These are phyloP conservation scores for Siphonodentalium dalli DNA, from an alignment of 2,888 invertebrate species.

Conservation along the genomic window DNA sequence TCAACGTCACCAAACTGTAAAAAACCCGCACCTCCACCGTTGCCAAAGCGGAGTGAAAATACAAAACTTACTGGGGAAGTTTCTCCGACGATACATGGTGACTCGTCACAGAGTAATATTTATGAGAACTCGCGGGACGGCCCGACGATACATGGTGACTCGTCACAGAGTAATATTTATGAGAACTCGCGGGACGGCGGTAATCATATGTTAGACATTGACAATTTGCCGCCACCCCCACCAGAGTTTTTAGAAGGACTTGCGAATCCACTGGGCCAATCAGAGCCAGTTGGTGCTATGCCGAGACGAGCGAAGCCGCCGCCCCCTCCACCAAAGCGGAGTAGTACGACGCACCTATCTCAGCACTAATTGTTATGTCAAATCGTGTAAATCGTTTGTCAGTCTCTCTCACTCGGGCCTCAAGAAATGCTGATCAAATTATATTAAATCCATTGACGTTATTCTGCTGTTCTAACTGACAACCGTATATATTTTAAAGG, in stretches of 20 bases:
- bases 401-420: not conserved
- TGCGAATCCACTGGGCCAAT: conserved; percentile 20
- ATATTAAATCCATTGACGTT: no score
- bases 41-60: conserved; percentile 51
- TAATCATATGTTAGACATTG: conserved; percentile 53
- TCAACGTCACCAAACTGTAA: conserved; percentile 15
- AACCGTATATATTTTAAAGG: no score
- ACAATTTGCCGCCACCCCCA: conserved; percentile 58
- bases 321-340: conserved; percentile 56
- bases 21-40: conserved; percentile 46
- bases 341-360: conserved; percentile 50
- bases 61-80: conserved; percentile 43
- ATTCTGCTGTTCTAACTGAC: no score
- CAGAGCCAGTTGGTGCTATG: conserved; percentile 17
- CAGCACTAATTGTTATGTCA: conserved; percentile 12
- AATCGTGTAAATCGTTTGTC: not conserved
- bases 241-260: conserved; percentile 53
- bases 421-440: conserved; percentile 65
- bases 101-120: conserved; percentile 30
- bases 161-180: conserved; percentile 37
- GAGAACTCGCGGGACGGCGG: conserved; percentile 39
- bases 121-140: conserved; percentile 39
- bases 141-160: conserved; percentile 17
- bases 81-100: conserved; percentile 17
- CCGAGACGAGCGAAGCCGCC: conserved; percentile 34